These are phyloP conservation scores for Bombyx huttoni DNA, from an alignment of 2,888 invertebrate genomes.

Conservation along the genomic window DNA sequence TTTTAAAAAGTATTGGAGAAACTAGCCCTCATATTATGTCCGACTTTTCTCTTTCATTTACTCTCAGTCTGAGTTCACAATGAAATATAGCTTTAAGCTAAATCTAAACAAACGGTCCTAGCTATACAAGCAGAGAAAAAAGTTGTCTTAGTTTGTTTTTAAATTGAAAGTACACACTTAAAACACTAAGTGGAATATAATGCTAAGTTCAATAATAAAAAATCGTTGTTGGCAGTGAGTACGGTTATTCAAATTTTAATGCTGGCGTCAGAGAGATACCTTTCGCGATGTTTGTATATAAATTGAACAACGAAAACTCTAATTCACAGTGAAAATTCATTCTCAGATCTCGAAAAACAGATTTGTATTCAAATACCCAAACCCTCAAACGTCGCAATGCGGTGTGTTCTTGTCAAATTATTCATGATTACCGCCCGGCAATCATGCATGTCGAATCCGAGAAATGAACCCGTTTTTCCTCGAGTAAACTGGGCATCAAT, in stretches of 20 bases:
- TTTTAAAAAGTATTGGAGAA: no score
- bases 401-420: conserved; percentile 3
- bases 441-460: neutral
- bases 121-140: no score
- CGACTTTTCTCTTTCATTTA: no score
- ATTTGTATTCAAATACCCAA: conserved; percentile 4
- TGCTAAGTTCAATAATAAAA: no score
- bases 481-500: neutral
- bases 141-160: no score
- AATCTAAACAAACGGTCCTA: no score
- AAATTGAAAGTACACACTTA: no score
- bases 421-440: conserved; percentile 1
- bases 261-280: neutral
- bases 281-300: neutral
- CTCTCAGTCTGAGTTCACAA: no score
- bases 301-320: neutral
- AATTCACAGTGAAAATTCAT: conserved; percentile 2
- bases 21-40: no score
- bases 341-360: conserved; percentile 1
- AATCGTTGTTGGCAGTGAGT: no score
- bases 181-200: no score
- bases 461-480: neutral
- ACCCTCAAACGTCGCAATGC: conserved; percentile 1
- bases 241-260: neutral
- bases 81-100: no score